Evolutionary conservation across 2,888 invertebrate species (phyloP).

Genomic region (Thalpophila matura): DNA sequence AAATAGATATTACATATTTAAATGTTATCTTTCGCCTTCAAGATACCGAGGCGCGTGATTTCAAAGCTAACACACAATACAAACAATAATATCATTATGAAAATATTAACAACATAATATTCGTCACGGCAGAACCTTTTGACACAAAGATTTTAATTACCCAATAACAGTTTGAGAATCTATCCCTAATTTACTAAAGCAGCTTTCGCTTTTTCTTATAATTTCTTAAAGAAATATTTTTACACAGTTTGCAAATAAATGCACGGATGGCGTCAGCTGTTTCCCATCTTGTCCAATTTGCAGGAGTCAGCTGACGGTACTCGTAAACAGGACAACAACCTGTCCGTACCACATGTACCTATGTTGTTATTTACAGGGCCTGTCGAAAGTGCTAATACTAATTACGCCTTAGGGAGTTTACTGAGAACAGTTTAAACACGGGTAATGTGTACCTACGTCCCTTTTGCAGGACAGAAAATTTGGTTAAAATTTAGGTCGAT

Average conservation of each 20-base stretch:
- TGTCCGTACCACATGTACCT: conserved; percentile 10
- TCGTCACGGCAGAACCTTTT: no score
- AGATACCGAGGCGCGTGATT: conserved; percentile 48
- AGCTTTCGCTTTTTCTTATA: no score
- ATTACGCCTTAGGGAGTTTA: not conserved
- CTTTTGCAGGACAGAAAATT: not conserved
- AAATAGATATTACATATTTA: conserved; percentile 67
- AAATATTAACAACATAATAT: no score
- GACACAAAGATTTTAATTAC: no score
- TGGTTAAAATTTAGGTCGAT: not conserved
- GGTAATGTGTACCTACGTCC: not conserved
- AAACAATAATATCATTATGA: conserved; percentile 8
- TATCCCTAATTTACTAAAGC: no score
- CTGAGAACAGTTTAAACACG: conserved; percentile 1
- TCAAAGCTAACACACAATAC: conserved; percentile 4
- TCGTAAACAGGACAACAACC: conserved; percentile 19
- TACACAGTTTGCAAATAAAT: not conserved
- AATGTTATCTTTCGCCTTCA: conserved; percentile 67
- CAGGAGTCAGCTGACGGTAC: not conserved
- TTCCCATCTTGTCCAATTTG: not conserved
- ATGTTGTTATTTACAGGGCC: conserved; percentile 1
- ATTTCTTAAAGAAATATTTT: no score
- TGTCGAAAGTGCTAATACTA: conserved; percentile 5
- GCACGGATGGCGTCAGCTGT: not conserved
- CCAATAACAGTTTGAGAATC: no score